These are phyloP conservation scores for Eristalis tenax DNA, from an alignment of 2,888 invertebrate species.

Conservation along the genomic window DNA sequence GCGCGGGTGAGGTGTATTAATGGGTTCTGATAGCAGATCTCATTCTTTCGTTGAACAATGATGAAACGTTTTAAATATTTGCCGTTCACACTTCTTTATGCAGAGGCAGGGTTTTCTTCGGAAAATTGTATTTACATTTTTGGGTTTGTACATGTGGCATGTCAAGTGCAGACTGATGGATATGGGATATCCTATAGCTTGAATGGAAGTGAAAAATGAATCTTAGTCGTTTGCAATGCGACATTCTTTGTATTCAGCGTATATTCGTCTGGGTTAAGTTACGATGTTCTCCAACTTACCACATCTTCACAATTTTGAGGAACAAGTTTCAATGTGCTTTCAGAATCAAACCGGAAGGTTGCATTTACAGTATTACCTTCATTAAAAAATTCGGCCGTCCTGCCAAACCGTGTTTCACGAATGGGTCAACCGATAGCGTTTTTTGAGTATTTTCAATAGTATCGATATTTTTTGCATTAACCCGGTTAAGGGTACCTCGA, in stretches of 20 bases:
- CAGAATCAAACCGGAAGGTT: too few species aligned
- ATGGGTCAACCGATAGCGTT: too few species aligned
- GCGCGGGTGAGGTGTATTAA: neutral
- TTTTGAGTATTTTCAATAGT: too few species aligned
- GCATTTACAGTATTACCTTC: too few species aligned
- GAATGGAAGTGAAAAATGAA: neutral
- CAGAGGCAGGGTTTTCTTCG: neutral
- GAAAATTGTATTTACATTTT: neutral
- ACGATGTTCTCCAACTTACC: too few species aligned
- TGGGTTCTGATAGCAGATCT: slow-evolving; percentile 5
- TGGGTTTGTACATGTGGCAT: neutral
- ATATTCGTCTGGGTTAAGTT: neutral
- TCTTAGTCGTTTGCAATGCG: neutral
- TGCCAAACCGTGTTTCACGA: too few species aligned
- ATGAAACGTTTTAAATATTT: slow-evolving; percentile 48
- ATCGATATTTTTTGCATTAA: too few species aligned
- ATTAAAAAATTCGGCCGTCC: too few species aligned
- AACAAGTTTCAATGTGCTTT: too few species aligned
- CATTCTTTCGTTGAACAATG: slow-evolving; percentile 24
- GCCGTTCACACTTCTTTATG: slow-evolving; percentile 42
- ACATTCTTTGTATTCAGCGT: neutral
- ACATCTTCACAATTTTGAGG: too few species aligned
- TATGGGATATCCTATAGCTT: neutral
- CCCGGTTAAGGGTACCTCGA: too few species aligned
- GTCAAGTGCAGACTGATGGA: neutral